Base-by-base conservation (phyloP, 2,888 invertebrate species). In the Isotomurus palustris region DNA sequence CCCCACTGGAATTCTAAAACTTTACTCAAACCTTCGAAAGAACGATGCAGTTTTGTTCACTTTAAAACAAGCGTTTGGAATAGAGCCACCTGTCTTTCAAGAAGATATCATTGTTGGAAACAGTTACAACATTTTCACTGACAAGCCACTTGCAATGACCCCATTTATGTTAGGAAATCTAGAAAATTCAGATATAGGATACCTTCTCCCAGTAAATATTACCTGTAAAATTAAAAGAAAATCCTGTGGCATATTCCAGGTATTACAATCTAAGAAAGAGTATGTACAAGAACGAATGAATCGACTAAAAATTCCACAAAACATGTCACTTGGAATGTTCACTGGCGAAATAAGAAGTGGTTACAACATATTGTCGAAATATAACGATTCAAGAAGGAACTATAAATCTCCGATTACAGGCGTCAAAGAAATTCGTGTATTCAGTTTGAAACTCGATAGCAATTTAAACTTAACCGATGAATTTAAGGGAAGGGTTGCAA, bases 61-160 rank as follows among this genome's bases (percentile, higher is more conserved):
- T 1, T 29, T 64, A 3, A 41, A 64, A 3, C 24, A 53, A 25
- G 64, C 21, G 0, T 36, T 64, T 14, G 21, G 27, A 3, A 41
- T 64, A 1, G 44, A 27, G 19, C 19, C 58, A 1, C 64, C 60
- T 1, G n/a, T 12, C 5, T 59, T 56, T 45, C 47, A 36, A 8
- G 19, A 24, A 17, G 53, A 59, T 28, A 25, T 52, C 1, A 3
- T 59, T 10, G 54, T 57, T 2, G 64, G 61, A 1, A 38, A 47
- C n/a, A 41, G 61, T 10, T 64, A 56, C 22, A 28, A 64, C 29
- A 52, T 64, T n/a, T 56, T 64, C 14, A 44, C 52, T 10, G 64
- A 64, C 25, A 40, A 3, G 2, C 27, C 43, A 19, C 28, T 61
- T 2, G 6, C 35, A 0, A 43, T 12, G 0, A 54, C 57, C 0